Evolutionary conservation across 2,888 invertebrate genomes (phyloP).

Genomic region (Synergus gifuensis): DNA sequence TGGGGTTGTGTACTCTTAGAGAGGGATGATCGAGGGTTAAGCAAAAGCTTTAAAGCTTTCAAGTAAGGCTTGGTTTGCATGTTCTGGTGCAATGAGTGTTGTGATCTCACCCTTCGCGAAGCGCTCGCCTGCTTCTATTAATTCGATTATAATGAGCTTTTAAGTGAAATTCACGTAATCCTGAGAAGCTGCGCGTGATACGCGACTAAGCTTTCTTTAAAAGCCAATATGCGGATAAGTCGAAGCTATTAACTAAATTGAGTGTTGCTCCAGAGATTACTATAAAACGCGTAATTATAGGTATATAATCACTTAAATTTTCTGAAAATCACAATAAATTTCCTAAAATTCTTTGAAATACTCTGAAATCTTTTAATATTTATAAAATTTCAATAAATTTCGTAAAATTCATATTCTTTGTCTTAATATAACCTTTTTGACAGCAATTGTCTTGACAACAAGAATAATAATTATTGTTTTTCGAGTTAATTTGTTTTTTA

Average conservation of each 20-base stretch:
- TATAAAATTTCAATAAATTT: no score
- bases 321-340: no score
- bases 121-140: slow-evolving; percentile 67
- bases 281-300: no score
- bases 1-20: neutral
- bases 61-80: slow-evolving; percentile 62
- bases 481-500: no score
- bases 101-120: slow-evolving; percentile 55
- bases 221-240: slow-evolving; percentile 60
- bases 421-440: no score
- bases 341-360: no score
- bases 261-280: slow-evolving; percentile 39
- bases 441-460: no score
- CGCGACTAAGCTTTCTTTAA: slow-evolving; percentile 62
- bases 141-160: slow-evolving; percentile 75
- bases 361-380: no score
- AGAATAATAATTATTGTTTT: no score
- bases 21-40: slow-evolving; percentile 23
- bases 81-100: slow-evolving; percentile 67
- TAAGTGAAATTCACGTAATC: slow-evolving; percentile 70
- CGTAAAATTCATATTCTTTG: no score
- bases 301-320: no score
- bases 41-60: neutral
- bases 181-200: slow-evolving; percentile 67
- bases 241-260: slow-evolving; percentile 68